Percentiles rank a stretch among this genome's conserved stretches.
phyloP scores from a whole-genome alignment of 2,113 vertebrate genomes.

The Amphilophus citrinellus region DNA sequence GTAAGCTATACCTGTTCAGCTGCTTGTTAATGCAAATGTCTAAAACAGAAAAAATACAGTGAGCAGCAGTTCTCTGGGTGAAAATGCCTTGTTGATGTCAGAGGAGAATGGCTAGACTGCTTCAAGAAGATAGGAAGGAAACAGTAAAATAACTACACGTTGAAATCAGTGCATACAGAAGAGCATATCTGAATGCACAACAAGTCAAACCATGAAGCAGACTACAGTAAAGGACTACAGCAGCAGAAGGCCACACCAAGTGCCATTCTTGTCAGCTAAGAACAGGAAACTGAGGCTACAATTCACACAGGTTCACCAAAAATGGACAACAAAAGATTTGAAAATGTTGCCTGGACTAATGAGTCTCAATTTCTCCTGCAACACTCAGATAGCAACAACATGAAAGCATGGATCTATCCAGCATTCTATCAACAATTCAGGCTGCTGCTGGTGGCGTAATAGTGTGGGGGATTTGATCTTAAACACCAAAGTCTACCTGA shows the following conservation, averaged over 20 bases:
- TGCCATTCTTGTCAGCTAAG: background rate
- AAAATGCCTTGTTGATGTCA: too few relatives aligned
- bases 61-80: too few relatives aligned
- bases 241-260: too few relatives aligned
- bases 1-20: background rate
- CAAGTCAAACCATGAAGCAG: too few relatives aligned
- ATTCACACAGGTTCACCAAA: too few relatives aligned
- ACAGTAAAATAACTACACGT: too few relatives aligned
- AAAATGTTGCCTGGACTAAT: slow-evolving; percentile 1
- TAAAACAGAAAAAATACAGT: background rate
- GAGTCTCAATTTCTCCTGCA: background rate
- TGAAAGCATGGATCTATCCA: background rate
- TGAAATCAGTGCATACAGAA: too few relatives aligned
- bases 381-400: background rate
- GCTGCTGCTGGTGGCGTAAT: background rate
- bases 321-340: too few relatives aligned
- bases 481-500: background rate
- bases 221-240: too few relatives aligned
- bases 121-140: too few relatives aligned
- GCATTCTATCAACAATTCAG: background rate
- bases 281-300: background rate
- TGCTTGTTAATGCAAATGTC: background rate
- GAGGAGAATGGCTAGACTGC: too few relatives aligned
- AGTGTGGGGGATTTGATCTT: background rate
- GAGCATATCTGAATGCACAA: too few relatives aligned